Percentiles rank a stretch among this genome's conserved stretches.
Conservation (phyloP, 2,113 vertebrate species). For the Semnornis frantzii region DNA sequence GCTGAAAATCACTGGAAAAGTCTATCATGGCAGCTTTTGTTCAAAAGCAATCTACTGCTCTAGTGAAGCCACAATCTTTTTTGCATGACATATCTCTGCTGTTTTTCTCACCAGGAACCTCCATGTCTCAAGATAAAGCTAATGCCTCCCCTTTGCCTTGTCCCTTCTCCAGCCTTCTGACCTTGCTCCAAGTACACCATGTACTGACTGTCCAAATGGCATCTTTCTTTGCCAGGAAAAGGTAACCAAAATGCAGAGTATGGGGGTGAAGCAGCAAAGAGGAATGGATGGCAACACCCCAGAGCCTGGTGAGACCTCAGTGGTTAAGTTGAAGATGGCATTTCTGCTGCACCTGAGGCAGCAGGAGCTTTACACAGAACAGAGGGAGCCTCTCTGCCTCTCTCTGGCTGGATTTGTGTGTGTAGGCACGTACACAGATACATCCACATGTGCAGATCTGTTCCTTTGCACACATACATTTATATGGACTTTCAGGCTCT, state of each 20-base stretch:
- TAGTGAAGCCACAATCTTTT: background rate
- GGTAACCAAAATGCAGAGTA: background rate
- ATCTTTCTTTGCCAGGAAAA: background rate
- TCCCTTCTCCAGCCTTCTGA: background rate
- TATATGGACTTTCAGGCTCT: background rate
- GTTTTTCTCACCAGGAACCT: background rate
- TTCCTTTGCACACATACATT: background rate
- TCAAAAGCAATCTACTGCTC: background rate
- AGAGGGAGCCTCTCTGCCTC: background rate
- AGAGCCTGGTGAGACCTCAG: background rate
- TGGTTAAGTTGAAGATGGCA: background rate
- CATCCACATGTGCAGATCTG: rapidly evolving
- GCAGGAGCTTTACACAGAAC: background rate
- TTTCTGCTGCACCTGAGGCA: background rate
- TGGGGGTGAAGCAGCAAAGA: background rate
- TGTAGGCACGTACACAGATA: background rate
- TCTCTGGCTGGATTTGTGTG: background rate
- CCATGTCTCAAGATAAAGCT: background rate
- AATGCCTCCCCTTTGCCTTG: background rate
- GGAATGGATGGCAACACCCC: background rate
- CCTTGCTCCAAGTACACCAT: background rate
- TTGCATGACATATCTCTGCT: background rate
- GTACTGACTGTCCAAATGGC: background rate
- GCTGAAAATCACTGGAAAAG: background rate
- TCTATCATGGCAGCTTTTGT: background rate